Percentiles rank a stretch among this genome's conserved stretches.
These are phyloP conservation scores for Penaeus chinensis DNA, from an alignment of 1,140 invertebrate species.

Conservation along the genomic window DNA sequence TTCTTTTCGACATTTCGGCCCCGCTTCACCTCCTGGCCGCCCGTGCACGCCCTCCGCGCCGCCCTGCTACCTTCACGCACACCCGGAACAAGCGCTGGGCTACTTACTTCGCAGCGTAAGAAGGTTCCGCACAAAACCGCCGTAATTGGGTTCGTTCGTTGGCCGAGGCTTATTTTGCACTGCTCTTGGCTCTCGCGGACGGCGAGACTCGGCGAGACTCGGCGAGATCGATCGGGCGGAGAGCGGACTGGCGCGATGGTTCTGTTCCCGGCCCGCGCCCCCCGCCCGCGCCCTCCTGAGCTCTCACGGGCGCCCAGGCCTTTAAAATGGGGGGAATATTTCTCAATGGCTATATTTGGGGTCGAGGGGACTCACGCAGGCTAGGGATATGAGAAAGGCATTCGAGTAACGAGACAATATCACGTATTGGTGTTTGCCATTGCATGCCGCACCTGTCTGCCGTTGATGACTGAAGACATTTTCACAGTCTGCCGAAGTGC, in stretches of 20 bases:
- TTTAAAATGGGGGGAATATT: no score
- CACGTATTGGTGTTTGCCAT: no score
- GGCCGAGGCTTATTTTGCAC: constrained; percentile 54
- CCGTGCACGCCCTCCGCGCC: not conserved
- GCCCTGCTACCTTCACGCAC: not conserved
- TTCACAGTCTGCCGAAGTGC: no score
- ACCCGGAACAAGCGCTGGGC: not conserved
- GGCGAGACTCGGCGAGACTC: constrained; percentile 52
- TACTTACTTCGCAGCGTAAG: constrained; percentile 44
- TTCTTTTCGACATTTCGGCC: not conserved
- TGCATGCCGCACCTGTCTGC: no score
- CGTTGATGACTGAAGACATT: no score
- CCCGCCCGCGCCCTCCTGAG: no score
- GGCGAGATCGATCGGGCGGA: constrained; percentile 59
- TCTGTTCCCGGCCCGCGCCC: not conserved
- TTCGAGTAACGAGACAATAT: no score
- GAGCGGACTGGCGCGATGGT: constrained; percentile 32
- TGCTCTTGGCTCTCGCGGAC: constrained; percentile 39
- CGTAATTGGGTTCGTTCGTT: constrained; percentile 33
- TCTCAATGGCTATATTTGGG: no score
- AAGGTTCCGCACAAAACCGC: constrained; percentile 36
- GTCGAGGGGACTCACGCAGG: no score
- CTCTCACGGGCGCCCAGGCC: no score
- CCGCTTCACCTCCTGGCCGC: not conserved
- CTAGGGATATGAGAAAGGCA: no score